A percentile compares a stretch with the other conserved stretches of the same genome.
Evolutionary conservation across 2,113 vertebrate species (phyloP).

Genomic region (Lynx canadensis): DNA sequence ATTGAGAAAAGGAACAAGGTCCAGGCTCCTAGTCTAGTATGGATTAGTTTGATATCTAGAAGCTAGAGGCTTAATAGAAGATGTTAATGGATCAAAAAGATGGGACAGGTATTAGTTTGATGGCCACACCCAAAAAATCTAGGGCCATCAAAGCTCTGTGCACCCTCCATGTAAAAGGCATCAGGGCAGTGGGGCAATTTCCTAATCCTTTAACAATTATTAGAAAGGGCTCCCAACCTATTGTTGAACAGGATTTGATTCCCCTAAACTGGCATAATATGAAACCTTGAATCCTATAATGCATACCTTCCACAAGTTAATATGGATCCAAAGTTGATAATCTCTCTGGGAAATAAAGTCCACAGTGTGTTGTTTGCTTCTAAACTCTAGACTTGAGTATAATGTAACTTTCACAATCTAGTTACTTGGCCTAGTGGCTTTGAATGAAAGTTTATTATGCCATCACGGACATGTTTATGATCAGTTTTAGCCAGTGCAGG

Average conservation of each 20-base stretch:
- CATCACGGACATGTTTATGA: slow-evolving; percentile 60
- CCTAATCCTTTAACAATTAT: background rate
- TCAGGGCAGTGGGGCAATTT: rapidly evolving
- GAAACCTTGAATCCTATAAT: background rate
- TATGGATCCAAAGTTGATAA: background rate
- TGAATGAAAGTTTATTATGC: slow-evolving; percentile 52
- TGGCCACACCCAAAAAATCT: background rate
- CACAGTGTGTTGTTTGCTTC: background rate
- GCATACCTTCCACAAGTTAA: background rate
- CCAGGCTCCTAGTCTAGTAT: background rate
- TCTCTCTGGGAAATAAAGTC: background rate
- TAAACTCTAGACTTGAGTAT: background rate
- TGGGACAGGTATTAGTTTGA: background rate
- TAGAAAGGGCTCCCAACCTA: background rate
- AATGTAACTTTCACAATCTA: slow-evolving; percentile 37
- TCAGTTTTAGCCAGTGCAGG: slow-evolving; percentile 32
- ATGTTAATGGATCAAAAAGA: background rate
- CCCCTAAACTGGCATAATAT: background rate
- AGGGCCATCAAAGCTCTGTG: background rate
- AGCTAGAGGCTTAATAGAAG: background rate
- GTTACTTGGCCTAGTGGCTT: slow-evolving; percentile 45
- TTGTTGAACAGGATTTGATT: background rate
- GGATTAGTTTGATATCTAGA: background rate
- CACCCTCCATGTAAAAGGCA: background rate
- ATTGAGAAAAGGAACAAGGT: background rate